These are phyloP conservation scores for Fistularia tabacaria DNA, from an alignment of 2,797 vertebrate genomes.

Conservation along the genomic window DNA sequence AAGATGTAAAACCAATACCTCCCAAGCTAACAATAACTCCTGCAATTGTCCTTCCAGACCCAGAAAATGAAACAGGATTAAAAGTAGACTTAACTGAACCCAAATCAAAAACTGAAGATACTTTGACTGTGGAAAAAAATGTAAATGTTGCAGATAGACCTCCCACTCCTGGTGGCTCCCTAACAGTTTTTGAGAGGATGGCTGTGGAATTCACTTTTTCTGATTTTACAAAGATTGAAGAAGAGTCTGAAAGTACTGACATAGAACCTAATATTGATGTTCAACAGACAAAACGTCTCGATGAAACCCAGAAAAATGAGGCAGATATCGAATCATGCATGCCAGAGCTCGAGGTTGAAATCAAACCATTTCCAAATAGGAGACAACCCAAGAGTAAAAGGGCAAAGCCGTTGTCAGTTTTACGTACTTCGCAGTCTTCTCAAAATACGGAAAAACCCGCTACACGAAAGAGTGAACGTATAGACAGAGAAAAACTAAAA, in stretches of 20 bases:
- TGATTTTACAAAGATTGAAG: slow-evolving; percentile 66
- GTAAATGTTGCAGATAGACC: slow-evolving; percentile 78
- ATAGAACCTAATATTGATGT: slow-evolving; percentile 54
- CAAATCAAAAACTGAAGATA: slow-evolving; percentile 54
- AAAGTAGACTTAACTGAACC: slow-evolving; percentile 65
- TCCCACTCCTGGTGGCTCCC: slow-evolving; percentile 78
- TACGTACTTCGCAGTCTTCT: slow-evolving; percentile 65
- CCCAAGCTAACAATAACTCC: slow-evolving; percentile 56
- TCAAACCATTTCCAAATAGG: slow-evolving; percentile 79
- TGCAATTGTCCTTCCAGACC: slow-evolving; percentile 53
- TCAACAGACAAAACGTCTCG: slow-evolving; percentile 49
- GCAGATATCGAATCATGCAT: slow-evolving; percentile 70
- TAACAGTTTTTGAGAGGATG: slow-evolving; percentile 69
- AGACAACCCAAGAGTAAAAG: slow-evolving; percentile 90
- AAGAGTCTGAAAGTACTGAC: slow-evolving; percentile 69
- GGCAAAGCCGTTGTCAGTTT: slow-evolving; percentile 78
- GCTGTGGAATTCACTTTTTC: slow-evolving; percentile 49
- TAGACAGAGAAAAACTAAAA: slow-evolving; percentile 93
- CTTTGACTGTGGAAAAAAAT: slow-evolving; percentile 58
- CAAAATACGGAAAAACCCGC: slow-evolving; percentile 81
- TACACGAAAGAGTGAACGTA: slow-evolving; percentile 93
- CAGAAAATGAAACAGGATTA: slow-evolving; percentile 42
- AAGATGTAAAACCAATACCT: slow-evolving; percentile 60
- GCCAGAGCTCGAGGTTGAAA: slow-evolving; percentile 76
- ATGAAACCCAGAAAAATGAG: slow-evolving; percentile 70